Evolutionary conservation across 2,113 vertebrate genomes (phyloP).

Genomic region (Theristicus caerulescens): DNA sequence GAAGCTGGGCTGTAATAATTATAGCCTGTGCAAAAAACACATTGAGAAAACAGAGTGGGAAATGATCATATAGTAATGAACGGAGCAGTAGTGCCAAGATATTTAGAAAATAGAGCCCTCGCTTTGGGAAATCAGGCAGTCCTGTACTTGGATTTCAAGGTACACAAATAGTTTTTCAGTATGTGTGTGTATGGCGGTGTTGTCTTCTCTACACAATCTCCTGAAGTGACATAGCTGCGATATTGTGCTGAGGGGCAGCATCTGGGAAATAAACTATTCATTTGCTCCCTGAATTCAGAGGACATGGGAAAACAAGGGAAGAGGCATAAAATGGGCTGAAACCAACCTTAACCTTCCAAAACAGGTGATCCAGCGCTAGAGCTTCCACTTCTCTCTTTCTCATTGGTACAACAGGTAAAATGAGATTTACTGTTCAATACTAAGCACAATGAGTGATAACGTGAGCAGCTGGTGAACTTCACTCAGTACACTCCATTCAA

Average conservation of each 20-base stretch:
- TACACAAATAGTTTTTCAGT: not conserved
- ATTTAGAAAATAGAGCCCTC: constrained; percentile 30
- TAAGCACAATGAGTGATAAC: not conserved
- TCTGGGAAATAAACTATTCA: not conserved
- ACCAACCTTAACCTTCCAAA: not conserved
- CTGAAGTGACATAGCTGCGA: constrained; percentile 10
- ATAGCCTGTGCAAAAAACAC: constrained; percentile 49
- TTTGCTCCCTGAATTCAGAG: not conserved
- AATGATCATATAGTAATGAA: constrained; percentile 60
- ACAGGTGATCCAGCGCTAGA: not conserved
- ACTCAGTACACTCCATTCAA: not conserved
- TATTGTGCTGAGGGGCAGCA: not conserved
- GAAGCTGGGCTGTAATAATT: constrained; percentile 67
- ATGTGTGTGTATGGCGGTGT: not conserved
- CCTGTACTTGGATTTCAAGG: not conserved
- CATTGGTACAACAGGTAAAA: not conserved
- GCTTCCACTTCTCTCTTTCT: not conserved
- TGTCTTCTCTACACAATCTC: not conserved
- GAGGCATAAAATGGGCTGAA: not conserved
- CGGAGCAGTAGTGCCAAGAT: not conserved
- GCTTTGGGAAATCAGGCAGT: constrained; percentile 24
- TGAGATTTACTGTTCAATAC: not conserved
- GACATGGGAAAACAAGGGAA: not conserved
- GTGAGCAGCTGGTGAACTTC: not conserved
- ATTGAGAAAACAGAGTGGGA: constrained; percentile 70